These are phyloP conservation scores for Neoseiulus cucumeris DNA, from an alignment of 1,140 invertebrate genomes.

Conservation along the genomic window DNA sequence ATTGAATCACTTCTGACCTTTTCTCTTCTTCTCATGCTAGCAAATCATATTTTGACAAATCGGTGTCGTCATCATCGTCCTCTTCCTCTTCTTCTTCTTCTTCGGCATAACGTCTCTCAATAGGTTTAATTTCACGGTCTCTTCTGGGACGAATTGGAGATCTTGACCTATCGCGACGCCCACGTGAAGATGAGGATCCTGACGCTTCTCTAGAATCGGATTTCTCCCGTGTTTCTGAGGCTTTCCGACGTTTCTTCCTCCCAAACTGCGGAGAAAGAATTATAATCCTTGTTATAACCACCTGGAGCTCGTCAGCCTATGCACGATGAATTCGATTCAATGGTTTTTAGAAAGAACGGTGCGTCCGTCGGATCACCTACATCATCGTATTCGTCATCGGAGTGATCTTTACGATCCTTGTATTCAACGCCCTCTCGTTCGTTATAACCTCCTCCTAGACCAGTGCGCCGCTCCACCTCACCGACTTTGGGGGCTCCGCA, in stretches of 20 bases:
- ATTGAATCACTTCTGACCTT: no score
- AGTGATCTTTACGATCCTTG: conserved; percentile 54
- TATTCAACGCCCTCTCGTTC: conserved; percentile 82
- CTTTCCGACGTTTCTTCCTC: conserved; percentile 44
- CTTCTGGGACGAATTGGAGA: conserved; percentile 19
- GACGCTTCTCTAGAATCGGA: neutral
- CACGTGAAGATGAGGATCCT: neutral
- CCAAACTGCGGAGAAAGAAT: conserved; percentile 41
- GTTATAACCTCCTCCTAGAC: conserved; percentile 47
- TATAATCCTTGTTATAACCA: conserved; percentile 11
- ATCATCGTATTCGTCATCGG: conserved; percentile 79
- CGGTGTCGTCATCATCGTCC: conserved; percentile 27
- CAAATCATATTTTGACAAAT: conserved; percentile 60
- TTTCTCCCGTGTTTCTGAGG: conserved; percentile 18
- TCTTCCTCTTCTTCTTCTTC: conserved; percentile 27
- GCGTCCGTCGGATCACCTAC: conserved; percentile 27
- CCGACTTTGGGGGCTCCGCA: conserved; percentile 78
- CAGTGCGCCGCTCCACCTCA: conserved; percentile 40
- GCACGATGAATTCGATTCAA: neutral
- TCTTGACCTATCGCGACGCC: conserved; percentile 15
- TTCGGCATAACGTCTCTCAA: conserved; percentile 22
- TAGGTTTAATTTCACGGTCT: conserved; percentile 27
- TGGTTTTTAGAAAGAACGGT: neutral
- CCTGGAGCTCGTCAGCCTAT: no score
- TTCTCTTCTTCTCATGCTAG: neutral